Evolutionary conservation across 2,888 invertebrate genomes (phyloP).

Genomic region (Esperia sulphurella): DNA sequence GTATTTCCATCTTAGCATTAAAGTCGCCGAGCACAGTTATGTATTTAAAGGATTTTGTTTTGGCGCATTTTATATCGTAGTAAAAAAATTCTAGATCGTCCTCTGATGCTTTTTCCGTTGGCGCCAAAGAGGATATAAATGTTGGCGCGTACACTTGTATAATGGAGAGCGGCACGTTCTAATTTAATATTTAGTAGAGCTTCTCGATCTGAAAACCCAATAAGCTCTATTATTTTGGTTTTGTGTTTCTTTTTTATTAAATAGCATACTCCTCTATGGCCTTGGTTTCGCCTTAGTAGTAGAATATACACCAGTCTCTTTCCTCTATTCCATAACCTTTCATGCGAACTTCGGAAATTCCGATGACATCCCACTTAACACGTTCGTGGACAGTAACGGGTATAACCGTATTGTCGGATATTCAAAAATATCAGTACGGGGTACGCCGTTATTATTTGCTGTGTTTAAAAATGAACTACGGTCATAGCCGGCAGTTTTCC

Average conservation of each 20-base stretch:
- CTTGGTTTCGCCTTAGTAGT: conserved; percentile 11
- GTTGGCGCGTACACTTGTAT: conserved; percentile 14
- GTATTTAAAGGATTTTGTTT: neutral
- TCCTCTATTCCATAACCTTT: conserved; percentile 13
- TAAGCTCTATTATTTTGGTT: neutral
- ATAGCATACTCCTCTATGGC: conserved; percentile 14
- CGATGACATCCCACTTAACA: conserved; percentile 15
- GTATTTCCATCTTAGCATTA: conserved; percentile 15
- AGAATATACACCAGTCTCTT: conserved; percentile 10
- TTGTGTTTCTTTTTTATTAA: conserved; percentile 10
- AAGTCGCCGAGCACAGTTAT: conserved; percentile 18
- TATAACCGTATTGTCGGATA: no score
- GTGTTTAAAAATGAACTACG: no score
- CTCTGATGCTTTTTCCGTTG: no score
- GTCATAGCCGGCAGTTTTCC: no score
- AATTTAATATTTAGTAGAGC: neutral
- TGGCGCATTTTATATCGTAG: neutral
- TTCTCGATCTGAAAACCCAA: neutral
- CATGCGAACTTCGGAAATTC: neutral
- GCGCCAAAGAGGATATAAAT: no score
- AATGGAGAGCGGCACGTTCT: neutral
- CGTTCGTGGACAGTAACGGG: no score
- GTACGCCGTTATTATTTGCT: no score
- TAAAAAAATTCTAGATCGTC: conserved; percentile 11
- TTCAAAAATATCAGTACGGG: no score